phyloP scores from a whole-genome alignment of 1,140 invertebrate species.

The Chionoecetes opilio region DNA sequence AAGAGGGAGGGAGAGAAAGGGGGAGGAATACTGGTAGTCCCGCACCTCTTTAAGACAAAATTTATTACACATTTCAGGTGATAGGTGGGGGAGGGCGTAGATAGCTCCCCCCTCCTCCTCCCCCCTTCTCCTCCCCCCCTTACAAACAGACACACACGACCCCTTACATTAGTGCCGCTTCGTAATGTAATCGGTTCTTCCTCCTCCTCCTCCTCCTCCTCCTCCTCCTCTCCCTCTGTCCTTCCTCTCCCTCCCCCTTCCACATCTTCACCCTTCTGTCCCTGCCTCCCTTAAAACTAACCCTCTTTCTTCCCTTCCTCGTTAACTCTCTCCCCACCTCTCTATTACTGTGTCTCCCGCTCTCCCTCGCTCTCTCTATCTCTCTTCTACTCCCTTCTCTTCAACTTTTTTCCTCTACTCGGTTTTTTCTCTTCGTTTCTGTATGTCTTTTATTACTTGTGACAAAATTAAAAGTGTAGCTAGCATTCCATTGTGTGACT shows the following conservation, averaged over 20 bases:
- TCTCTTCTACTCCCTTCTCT: neutral
- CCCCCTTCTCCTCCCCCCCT: neutral
- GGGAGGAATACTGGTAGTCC: neutral
- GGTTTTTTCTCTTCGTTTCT: neutral
- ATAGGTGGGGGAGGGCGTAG: neutral
- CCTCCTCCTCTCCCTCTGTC: neutral
- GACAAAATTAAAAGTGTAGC: neutral
- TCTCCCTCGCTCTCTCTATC: neutral
- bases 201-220: slow-evolving; percentile 12
- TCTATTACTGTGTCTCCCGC: neutral
- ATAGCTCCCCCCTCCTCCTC: neutral
- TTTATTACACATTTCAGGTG: slow-evolving; percentile 30
- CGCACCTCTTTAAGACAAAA: slow-evolving; percentile 1
- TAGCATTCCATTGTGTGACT: neutral
- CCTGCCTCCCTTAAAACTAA: slow-evolving; percentile 20
- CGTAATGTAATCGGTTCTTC: slow-evolving; percentile 14
- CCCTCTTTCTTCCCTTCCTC: neutral
- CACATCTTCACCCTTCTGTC: neutral
- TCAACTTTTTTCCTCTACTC: neutral
- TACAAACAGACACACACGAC: slow-evolving; percentile 23
- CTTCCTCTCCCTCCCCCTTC: neutral
- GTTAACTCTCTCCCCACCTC: slow-evolving; percentile 32
- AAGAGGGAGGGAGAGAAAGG: neutral
- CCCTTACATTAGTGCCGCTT: slow-evolving; percentile 25
- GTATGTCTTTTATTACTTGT: neutral